Conservation (phyloP, 2,888 invertebrate genomes). For the Noctua janthina region DNA sequence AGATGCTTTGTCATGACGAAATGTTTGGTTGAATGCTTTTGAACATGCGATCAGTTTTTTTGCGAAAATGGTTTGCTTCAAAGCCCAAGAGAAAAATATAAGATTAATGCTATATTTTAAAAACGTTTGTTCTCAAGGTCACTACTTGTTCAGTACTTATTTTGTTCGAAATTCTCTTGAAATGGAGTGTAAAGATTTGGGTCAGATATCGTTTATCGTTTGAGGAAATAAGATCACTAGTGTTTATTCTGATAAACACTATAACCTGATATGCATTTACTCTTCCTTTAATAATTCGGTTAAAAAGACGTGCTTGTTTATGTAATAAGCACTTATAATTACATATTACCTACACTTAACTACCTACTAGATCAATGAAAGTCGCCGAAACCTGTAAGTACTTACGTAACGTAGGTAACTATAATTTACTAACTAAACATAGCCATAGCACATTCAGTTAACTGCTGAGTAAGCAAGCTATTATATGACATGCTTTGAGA, state of each 20-base stretch:
- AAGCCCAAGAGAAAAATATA: neutral
- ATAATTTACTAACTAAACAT: conserved; percentile 26
- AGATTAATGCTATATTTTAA: conserved; percentile 10
- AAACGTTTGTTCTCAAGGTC: conserved; percentile 13
- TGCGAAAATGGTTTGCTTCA: conserved; percentile 2
- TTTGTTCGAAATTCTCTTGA: conserved; percentile 31
- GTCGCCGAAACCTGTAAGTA: conserved; percentile 3
- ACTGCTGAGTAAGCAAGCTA: conserved; percentile 21
- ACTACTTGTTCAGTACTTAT: neutral
- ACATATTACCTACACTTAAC: neutral
- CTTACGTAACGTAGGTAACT: conserved; percentile 12
- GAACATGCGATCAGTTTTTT: conserved; percentile 11
- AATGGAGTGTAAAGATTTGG: conserved; percentile 46
- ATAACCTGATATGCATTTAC: neutral
- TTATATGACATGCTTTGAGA: neutral
- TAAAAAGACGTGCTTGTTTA: neutral
- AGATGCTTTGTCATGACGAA: neutral
- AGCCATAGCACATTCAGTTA: neutral
- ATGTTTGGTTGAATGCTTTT: neutral
- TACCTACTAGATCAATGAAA: neutral
- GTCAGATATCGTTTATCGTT: conserved; percentile 44
- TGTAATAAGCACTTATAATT: neutral
- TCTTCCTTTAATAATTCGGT: neutral
- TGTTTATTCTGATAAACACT: conserved; percentile 30
- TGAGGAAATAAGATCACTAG: conserved; percentile 30